Percentiles rank a stretch among this genome's conserved stretches.
Conservation (phyloP, 2,113 vertebrate genomes). For the Eretmochelys imbricata region DNA sequence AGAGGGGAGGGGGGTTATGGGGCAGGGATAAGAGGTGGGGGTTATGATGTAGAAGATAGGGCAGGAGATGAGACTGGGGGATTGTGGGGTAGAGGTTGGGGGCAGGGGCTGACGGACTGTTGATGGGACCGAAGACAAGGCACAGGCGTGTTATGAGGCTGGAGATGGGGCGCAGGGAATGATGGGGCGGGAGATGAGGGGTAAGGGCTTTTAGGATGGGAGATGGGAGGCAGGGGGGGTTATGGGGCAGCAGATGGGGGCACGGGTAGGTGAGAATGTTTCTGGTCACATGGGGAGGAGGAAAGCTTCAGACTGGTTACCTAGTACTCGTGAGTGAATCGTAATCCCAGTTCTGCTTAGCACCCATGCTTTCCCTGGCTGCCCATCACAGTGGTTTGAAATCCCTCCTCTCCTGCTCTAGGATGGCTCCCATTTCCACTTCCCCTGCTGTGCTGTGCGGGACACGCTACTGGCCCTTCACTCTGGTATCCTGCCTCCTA, state of each 20-base stretch:
- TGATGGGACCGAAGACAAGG: no score
- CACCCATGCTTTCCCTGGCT: neutral
- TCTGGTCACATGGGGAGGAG: neutral
- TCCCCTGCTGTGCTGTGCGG: neutral
- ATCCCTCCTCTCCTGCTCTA: neutral
- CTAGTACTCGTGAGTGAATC: neutral
- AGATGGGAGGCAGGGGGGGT: neutral
- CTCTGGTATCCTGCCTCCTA: neutral
- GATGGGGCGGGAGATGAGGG: neutral
- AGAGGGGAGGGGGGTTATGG: no score
- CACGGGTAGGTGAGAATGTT: rapidly evolving
- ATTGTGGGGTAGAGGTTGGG: no score
- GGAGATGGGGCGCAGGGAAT: no score
- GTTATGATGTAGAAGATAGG: neutral
- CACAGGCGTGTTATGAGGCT: neutral
- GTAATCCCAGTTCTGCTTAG: neutral
- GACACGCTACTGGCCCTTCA: neutral
- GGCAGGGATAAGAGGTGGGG: no score
- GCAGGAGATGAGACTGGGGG: no score
- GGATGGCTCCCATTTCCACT: no score
- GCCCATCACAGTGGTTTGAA: neutral
- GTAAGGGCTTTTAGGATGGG: no score
- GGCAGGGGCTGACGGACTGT: no score
- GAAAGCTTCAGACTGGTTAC: neutral
- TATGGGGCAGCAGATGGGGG: neutral